Conservation (phyloP, 1,140 invertebrate genomes). For the Dinothrombium tinctorium region DNA sequence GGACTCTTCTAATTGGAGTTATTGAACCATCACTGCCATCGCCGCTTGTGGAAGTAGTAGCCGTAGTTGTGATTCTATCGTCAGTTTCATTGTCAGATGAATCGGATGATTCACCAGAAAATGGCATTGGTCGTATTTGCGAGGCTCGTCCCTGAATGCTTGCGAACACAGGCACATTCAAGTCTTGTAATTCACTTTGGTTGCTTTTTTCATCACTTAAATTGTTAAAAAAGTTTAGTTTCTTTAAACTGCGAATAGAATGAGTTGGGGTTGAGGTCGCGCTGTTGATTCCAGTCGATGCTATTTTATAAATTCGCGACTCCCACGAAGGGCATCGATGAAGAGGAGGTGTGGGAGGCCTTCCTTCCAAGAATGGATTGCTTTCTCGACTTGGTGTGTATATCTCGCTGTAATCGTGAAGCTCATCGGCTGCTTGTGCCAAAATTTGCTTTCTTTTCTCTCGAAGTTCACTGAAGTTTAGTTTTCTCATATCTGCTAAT, state of each 20-base stretch:
- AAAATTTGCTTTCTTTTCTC: slow-evolving; percentile 6
- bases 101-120: slow-evolving; percentile 67
- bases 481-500: slow-evolving; percentile 8
- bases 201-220: slow-evolving; percentile 17
- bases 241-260: background rate
- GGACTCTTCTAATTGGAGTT: background rate
- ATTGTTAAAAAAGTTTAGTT: too few species aligned
- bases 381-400: slow-evolving; percentile 53
- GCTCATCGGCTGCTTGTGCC: slow-evolving; percentile 27
- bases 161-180: slow-evolving; percentile 66
- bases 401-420: slow-evolving; percentile 75
- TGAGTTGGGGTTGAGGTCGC: slow-evolving; percentile 4
- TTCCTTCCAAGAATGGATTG: too few species aligned
- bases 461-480: slow-evolving; percentile 12
- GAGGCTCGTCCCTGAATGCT: slow-evolving; percentile 86
- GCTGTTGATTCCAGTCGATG: slow-evolving; percentile 16
- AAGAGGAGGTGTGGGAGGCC: slow-evolving; percentile 57
- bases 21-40: slow-evolving; percentile 18
- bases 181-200: too few species aligned
- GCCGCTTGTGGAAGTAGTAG: slow-evolving; percentile 22
- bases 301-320: slow-evolving; percentile 53
- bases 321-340: slow-evolving; percentile 37
- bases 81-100: slow-evolving; percentile 68
- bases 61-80: slow-evolving; percentile 19
- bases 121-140: slow-evolving; percentile 81